These are phyloP conservation scores for Cosmorhoe ocellata DNA, from an alignment of 2,888 invertebrate species.

Conservation along the genomic window DNA sequence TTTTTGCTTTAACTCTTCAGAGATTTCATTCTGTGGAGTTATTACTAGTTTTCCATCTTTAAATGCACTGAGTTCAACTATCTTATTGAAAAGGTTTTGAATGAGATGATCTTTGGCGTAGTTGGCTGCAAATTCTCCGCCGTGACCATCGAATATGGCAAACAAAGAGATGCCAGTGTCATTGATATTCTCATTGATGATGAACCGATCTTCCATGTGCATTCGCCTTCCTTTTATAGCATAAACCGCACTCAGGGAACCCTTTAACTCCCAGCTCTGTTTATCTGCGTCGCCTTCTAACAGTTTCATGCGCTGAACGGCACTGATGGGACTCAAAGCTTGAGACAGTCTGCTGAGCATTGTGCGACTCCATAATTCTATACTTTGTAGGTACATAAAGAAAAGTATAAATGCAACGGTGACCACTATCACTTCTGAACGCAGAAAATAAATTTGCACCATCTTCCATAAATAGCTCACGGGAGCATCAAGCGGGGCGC, in stretches of 20 bases:
- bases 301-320: constrained; percentile 83
- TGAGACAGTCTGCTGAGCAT: constrained; percentile 87
- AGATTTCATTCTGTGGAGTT: constrained; percentile 55
- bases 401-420: constrained; percentile 87
- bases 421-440: constrained; percentile 90
- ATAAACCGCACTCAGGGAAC: constrained; percentile 90
- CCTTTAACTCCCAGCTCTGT: constrained; percentile 89
- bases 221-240: constrained; percentile 95
- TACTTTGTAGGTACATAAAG: constrained; percentile 91
- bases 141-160: constrained; percentile 97
- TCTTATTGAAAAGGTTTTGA: constrained; percentile 89
- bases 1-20: constrained; percentile 68
- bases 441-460: constrained; percentile 89
- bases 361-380: constrained; percentile 91
- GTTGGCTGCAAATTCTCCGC: constrained; percentile 97
- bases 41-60: constrained; percentile 81
- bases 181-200: constrained; percentile 92
- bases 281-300: constrained; percentile 81
- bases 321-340: constrained; percentile 84
- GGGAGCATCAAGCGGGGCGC: constrained; percentile 89
- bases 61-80: constrained; percentile 87
- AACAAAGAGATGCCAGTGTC: constrained; percentile 93
- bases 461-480: constrained; percentile 90
- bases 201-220: constrained; percentile 97
- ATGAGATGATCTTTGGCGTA: constrained; percentile 95